Evolutionary conservation across 2,888 invertebrate species (phyloP), one percentile per base, ranked within the genome.

Genomic region (Myopa tessellatipennis): DNA sequence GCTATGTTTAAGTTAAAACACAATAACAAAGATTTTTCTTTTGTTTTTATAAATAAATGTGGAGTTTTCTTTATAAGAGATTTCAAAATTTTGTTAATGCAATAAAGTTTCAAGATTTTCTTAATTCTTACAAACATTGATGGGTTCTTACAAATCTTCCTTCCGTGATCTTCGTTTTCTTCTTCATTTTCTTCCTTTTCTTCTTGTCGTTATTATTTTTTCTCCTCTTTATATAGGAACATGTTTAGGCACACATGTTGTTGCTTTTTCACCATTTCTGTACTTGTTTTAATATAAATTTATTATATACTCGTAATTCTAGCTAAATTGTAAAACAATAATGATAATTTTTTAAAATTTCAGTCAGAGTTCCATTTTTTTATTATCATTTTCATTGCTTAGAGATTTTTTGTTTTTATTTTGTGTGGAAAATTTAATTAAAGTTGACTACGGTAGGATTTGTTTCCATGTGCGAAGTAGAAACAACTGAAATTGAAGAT

Each of bases 371-470:
- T 69, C 52, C 36, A 26, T 26, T 26, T 26, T 65, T 55, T 73
- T 63, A 72, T 77, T 77, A 78, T 74, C 45, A 78, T 70, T 75
- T 26, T 70, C 71, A 68, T 61, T 70, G 26, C 67, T 50, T 74
- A 76, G 70, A 2, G 40, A 74, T 78, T n/a, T 50, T 52, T 63
- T 63, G 50, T 50, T 73, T 55, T 77, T 68, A 60, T 78, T 83
- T 26, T 26, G 26, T 26, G 26, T 83, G 83, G 80, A 82, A 84
- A 78, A 83, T 81, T 63, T 83, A 81, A 76, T 84, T 82, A 63
- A 82, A 80, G 77, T 83, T 81, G 50, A 80, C 81, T 16, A 80
- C 80, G 34, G 77, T 60, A 79, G 79, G 80, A 67, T 74, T 80
- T 34, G 82, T 26, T 26, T 26, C 26, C 26, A 26, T 26, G 26